Conservation (phyloP, 2,797 vertebrate species). For the Typhlichthys subterraneus region DNA sequence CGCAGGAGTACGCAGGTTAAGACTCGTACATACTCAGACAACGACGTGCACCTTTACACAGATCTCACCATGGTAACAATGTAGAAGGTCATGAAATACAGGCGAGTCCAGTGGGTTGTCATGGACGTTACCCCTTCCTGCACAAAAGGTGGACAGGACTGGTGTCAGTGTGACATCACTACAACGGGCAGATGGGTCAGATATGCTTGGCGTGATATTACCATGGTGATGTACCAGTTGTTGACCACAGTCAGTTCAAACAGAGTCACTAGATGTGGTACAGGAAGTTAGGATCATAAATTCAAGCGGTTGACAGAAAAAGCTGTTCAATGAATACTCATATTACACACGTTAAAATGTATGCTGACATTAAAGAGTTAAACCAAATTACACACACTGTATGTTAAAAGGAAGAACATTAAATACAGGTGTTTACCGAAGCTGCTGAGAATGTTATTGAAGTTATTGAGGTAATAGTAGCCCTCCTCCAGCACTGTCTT, state of each 20-base stretch:
- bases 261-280: conserved; percentile 84
- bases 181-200: not conserved
- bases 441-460: conserved; percentile 96
- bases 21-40: not conserved
- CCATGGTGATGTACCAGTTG: conserved; percentile 99
- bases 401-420: not conserved
- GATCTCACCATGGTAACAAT: conserved; percentile 95
- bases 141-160: conserved; percentile 24
- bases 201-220: conserved; percentile 56
- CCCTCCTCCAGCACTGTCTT: conserved; percentile 88
- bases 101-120: conserved; percentile 94
- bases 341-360: no score
- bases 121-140: conserved; percentile 97
- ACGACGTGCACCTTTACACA: not conserved
- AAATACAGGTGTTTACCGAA: conserved; percentile 81
- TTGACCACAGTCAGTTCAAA: conserved; percentile 98
- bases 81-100: conserved; percentile 99
- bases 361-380: no score
- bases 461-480: conserved; percentile 98
- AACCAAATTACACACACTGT: not conserved
- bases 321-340: no score
- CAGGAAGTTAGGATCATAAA: no score
- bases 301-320: no score
- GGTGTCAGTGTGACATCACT: conserved; percentile 20
- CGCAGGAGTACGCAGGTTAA: not conserved